Conservation (phyloP, 1,140 invertebrate genomes). For the Trachymyrmex septentrionalis region DNA sequence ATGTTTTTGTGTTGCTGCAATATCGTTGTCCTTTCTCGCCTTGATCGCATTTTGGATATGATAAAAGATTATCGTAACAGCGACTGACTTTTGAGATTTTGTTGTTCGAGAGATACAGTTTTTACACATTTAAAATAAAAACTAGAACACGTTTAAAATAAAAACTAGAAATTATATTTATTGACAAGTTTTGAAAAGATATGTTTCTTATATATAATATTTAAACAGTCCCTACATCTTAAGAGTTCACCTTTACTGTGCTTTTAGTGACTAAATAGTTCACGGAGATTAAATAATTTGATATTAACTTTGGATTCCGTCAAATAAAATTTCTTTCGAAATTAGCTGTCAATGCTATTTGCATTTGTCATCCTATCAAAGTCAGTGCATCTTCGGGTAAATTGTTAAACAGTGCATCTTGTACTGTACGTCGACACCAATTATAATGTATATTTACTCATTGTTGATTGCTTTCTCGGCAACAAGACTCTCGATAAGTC, state of each 20-base stretch:
- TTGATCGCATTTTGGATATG: background rate
- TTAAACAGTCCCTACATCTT: background rate
- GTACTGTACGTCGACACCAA: background rate
- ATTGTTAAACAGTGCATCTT: constrained; percentile 15
- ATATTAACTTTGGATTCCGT: background rate
- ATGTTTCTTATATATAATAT: background rate
- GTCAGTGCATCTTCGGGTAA: background rate
- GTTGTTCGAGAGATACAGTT: background rate
- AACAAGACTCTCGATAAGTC: constrained; percentile 65
- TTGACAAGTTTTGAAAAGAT: background rate
- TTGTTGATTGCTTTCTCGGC: constrained; percentile 59
- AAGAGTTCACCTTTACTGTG: background rate
- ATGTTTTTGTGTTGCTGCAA: background rate
- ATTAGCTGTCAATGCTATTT: background rate
- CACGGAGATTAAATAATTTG: background rate
- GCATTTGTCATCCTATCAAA: background rate
- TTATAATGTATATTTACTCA: constrained; percentile 36
- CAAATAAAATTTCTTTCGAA: background rate
- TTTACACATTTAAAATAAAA: background rate
- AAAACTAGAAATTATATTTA: too few relatives aligned
- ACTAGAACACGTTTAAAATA: background rate
- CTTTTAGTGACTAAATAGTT: constrained; percentile 6
- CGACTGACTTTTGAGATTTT: background rate
- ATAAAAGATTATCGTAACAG: constrained; percentile 5
- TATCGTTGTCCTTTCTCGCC: background rate